These are phyloP conservation scores for Hippocampus abdominalis DNA, from an alignment of 2,113 vertebrate species.

Conservation along the genomic window DNA sequence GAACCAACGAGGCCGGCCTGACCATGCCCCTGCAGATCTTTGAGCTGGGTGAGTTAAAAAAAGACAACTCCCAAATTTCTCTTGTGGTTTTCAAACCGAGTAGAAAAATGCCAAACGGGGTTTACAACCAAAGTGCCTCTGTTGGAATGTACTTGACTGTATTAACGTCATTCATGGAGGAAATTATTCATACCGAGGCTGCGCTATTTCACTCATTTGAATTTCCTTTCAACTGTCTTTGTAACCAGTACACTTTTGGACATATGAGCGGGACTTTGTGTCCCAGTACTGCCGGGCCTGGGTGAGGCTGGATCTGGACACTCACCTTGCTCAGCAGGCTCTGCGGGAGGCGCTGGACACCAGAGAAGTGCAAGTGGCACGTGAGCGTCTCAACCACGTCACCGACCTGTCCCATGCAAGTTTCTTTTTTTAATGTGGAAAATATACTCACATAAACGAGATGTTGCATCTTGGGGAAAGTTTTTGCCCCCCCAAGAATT, in stretches of 20 bases:
- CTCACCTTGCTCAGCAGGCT: constrained; percentile 73
- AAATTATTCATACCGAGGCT: constrained; percentile 7
- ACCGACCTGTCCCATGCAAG: constrained; percentile 67
- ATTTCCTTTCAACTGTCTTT: constrained; percentile 4
- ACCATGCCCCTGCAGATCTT: constrained; percentile 77
- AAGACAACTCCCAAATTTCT: neutral
- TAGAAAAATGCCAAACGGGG: neutral
- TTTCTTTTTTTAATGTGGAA: neutral
- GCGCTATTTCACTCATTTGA: constrained; percentile 17
- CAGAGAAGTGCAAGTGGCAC: constrained; percentile 68
- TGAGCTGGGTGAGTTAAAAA: constrained; percentile 66
- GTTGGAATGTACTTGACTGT: neutral
- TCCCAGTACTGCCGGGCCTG: constrained; percentile 74
- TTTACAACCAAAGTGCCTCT: too few species aligned
- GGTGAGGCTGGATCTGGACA: constrained; percentile 72
- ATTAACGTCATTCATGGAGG: too few species aligned
- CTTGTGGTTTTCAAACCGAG: neutral
- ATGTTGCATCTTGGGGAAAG: too few species aligned
- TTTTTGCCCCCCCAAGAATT: too few species aligned
- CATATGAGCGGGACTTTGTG: constrained; percentile 67
- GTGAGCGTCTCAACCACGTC: constrained; percentile 60
- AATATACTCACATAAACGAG: neutral
- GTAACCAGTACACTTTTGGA: constrained; percentile 71
- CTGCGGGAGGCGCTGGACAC: constrained; percentile 70
- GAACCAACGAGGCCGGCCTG: constrained; percentile 59